These are phyloP conservation scores for Diprion similis DNA, from an alignment of 1,140 invertebrate species.

Conservation along the genomic window DNA sequence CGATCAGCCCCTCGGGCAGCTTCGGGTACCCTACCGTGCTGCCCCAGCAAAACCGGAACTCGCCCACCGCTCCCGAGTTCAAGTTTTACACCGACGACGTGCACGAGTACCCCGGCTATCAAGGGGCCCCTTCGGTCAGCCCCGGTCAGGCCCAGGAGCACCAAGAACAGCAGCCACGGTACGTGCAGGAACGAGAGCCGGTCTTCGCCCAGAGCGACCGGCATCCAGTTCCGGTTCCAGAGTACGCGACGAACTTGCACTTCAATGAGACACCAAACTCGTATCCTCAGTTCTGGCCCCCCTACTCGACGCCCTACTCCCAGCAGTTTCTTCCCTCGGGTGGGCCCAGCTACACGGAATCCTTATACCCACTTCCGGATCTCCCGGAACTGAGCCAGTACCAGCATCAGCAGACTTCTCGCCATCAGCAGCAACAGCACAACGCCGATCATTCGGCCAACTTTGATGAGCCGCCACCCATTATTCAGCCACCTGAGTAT, in stretches of 20 bases:
- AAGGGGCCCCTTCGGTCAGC: neutral
- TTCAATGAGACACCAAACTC: neutral
- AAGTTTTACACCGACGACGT: neutral
- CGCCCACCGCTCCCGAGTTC: neutral
- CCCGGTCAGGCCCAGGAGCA: neutral
- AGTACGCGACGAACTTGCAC: neutral
- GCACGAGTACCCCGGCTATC: neutral
- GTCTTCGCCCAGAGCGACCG: neutral
- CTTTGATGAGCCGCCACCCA: neutral
- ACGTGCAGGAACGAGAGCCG: neutral
- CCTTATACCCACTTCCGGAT: neutral
- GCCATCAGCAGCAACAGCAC: neutral
- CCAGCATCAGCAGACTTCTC: neutral
- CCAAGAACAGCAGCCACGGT: neutral
- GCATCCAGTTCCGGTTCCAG: neutral
- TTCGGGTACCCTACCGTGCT: neutral
- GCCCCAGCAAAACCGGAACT: neutral
- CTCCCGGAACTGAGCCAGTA: neutral
- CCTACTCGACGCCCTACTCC: neutral
- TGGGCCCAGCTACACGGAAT: neutral
- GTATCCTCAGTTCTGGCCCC: neutral
- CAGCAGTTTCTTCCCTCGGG: neutral
- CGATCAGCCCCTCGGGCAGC: neutral
- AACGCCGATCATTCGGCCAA: neutral
- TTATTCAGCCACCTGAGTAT: conserved; percentile 8